These are phyloP conservation scores for Ectemnius lituratus DNA, from an alignment of 2,888 invertebrate genomes.

Conservation along the genomic window DNA sequence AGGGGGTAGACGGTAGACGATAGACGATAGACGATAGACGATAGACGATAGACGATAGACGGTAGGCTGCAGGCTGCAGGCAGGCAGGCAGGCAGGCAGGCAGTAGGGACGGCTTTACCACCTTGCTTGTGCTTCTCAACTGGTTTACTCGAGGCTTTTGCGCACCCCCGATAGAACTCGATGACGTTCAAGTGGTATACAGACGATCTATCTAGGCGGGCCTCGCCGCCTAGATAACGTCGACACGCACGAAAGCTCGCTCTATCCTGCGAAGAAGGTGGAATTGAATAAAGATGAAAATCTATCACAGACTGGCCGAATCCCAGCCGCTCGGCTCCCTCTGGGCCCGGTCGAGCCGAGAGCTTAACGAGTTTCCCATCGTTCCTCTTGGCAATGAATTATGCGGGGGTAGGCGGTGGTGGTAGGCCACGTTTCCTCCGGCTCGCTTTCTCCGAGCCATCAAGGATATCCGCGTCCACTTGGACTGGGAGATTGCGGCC, in stretches of 20 bases:
- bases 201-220: slow-evolving; percentile 30
- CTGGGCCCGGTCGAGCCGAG: neutral
- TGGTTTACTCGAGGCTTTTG: too few relatives aligned
- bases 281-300: slow-evolving; percentile 47
- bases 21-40: too few relatives aligned
- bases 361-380: slow-evolving; percentile 1
- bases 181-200: slow-evolving; percentile 30
- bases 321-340: neutral
- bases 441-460: neutral
- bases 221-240: slow-evolving; percentile 33
- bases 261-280: slow-evolving; percentile 21
- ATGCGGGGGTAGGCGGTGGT: neutral
- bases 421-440: neutral
- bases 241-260: slow-evolving; percentile 34
- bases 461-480: slow-evolving; percentile 2
- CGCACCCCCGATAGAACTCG: too few relatives aligned
- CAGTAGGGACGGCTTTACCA: too few relatives aligned
- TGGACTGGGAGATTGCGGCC: too few relatives aligned
- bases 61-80: too few relatives aligned
- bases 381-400: neutral
- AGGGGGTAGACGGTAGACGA: too few relatives aligned
- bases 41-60: too few relatives aligned
- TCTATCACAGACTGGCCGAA: slow-evolving; percentile 24
- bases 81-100: too few relatives aligned
- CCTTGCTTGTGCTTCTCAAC: too few relatives aligned